Evolutionary conservation across 2,888 invertebrate genomes (phyloP).

Genomic region (Neria commutata): DNA sequence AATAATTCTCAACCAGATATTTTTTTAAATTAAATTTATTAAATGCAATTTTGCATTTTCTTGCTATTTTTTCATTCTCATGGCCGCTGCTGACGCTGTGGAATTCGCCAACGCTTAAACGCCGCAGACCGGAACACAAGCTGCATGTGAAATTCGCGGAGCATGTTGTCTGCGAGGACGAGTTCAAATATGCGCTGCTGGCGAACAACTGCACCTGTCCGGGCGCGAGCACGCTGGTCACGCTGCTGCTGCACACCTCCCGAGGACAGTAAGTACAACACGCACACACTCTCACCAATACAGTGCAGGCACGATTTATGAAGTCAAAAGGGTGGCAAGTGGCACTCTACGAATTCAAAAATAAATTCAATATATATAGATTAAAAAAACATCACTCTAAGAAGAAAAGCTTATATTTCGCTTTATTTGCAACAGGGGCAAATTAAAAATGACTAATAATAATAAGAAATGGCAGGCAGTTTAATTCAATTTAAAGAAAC

Average conservation of each 20-base stretch:
- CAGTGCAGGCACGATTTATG: not conserved
- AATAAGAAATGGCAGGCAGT: not conserved
- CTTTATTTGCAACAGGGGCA: not conserved
- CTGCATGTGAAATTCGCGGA: constrained; percentile 99
- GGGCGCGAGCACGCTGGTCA: constrained; percentile 95
- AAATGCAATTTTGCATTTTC: no score
- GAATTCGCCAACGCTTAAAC: not conserved
- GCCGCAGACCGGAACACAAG: constrained; percentile 88
- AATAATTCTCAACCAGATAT: no score
- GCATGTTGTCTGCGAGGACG: constrained; percentile 98
- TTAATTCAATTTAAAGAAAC: not conserved
- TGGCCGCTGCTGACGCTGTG: not conserved
- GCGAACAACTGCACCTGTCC: constrained; percentile 99
- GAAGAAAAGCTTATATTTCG: no score
- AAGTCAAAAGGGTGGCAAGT: no score
- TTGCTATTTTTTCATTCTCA: no score
- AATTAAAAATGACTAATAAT: not conserved
- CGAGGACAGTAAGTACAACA: constrained; percentile 95
- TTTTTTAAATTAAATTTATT: no score
- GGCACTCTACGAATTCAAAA: no score
- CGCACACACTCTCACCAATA: not conserved
- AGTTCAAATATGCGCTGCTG: constrained; percentile 96
- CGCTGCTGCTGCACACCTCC: constrained; percentile 93
- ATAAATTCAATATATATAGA: no score
- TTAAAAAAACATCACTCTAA: constrained; percentile 15